Evolutionary conservation across 2,113 vertebrate species (phyloP), one percentile per base, ranked within the genome.

Genomic region (Edolisoma coerulescens): DNA sequence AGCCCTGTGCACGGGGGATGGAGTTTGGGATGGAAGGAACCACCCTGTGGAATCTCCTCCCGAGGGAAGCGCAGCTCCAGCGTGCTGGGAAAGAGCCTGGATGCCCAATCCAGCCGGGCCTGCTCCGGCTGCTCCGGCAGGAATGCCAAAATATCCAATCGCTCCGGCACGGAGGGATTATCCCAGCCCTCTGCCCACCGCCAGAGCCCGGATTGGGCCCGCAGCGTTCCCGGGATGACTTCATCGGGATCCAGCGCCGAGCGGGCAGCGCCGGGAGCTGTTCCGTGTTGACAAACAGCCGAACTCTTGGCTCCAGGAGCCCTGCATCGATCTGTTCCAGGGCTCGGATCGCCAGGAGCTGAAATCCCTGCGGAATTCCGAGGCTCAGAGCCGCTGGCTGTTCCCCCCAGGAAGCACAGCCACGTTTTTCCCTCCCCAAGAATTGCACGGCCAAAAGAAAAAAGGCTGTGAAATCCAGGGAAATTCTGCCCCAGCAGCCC

Each of bases 401-500:
- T 60, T 83, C 60, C 33, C 84, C 93, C 47, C 92, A 9, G 4
- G 32, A 88, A 78, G 60, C 57, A 24, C 33, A 87, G 49, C 65
- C 95, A 10, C 69, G 3, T 2, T 67, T 83, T 20, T 24, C 17
- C 49, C n/a, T n/a, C 18, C 27, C 13, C 33, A 3, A 23, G 35
- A 89, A 95, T 37, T 59, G 20, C 91, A 59, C 79, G 91, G 84
- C 59, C 47, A 39, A 45, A 90, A 95, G 84, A 19, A 79, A 70
- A 74, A 88, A 45, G 20, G 90, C 80, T 61, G 82, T 47, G 80
- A 49, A 90, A 79, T 22, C 33, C 54, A 47, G 32, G 69, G 68
- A 80, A 91, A 97, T 88, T 30, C 87, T 85, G 56, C 6, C 67
- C 28, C 41, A 33, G 95, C 94, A 92, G 77, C 80, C 64, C 13